Conservation (phyloP, 2,888 invertebrate genomes). For the Dynastes maya region DNA sequence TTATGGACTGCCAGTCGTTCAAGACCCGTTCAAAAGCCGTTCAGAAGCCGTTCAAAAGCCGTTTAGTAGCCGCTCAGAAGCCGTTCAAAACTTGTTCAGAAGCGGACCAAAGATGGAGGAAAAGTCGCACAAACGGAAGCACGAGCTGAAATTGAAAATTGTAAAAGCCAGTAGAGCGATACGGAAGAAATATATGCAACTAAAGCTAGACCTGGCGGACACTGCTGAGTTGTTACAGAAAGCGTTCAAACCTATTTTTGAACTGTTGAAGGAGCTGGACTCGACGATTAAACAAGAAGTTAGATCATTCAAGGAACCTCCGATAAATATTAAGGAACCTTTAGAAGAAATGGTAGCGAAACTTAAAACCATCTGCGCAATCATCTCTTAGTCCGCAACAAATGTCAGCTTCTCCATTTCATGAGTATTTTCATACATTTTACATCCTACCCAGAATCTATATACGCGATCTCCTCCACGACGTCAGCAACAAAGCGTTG, state of each 20-base stretch:
- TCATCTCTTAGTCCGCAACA: not conserved
- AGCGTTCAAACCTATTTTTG: slow-evolving; percentile 8
- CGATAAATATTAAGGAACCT: not conserved
- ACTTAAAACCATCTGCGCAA: not conserved
- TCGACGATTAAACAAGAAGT: not conserved
- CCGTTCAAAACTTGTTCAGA: too few relatives aligned
- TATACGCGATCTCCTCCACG: not conserved
- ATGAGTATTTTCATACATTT: not conserved
- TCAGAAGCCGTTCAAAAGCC: too few relatives aligned
- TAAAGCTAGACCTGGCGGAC: too few relatives aligned
- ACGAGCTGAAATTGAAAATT: too few relatives aligned
- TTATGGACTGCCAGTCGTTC: too few relatives aligned
- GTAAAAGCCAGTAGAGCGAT: too few relatives aligned
- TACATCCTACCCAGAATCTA: not conserved
- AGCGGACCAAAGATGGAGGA: too few relatives aligned
- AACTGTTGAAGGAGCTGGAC: slow-evolving; percentile 13
- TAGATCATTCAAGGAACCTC: not conserved
- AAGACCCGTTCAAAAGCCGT: too few relatives aligned
- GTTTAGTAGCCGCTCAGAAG: too few relatives aligned
- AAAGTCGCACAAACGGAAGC: too few relatives aligned
- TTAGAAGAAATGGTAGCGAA: not conserved
- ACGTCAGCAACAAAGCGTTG: not conserved
- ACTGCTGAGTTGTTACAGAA: not conserved
- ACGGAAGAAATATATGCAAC: too few relatives aligned
- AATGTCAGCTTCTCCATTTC: not conserved